phyloP scores from a whole-genome alignment of 1,140 invertebrate species.

The Manduca sexta region DNA sequence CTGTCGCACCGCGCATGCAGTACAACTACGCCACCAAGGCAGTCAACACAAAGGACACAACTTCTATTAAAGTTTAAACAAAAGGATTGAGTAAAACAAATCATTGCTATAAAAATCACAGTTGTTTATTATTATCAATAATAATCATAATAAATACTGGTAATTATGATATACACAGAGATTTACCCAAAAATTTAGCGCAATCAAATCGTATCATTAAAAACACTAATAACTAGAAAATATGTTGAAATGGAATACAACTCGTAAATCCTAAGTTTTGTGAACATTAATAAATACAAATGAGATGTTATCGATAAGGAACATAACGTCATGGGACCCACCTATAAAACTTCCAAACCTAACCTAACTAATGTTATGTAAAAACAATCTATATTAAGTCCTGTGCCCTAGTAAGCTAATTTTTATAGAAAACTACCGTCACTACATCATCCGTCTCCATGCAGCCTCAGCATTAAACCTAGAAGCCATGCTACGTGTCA shows the following conservation, averaged over 20 bases:
- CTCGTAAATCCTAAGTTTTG: not conserved
- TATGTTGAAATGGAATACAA: not conserved
- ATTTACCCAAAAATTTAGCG: slow-evolving; percentile 62
- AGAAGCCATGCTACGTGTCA: too few species aligned
- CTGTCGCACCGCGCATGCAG: too few species aligned
- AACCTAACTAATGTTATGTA: slow-evolving; percentile 49
- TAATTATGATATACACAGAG: slow-evolving; percentile 65
- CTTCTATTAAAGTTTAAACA: too few species aligned
- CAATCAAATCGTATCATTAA: slow-evolving; percentile 44
- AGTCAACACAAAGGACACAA: too few species aligned
- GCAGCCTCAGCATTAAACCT: not conserved
- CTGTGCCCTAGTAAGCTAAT: slow-evolving; percentile 60
- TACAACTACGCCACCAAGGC: too few species aligned
- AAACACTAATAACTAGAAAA: slow-evolving; percentile 34
- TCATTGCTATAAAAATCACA: slow-evolving; percentile 64
- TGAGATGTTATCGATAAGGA: slow-evolving; percentile 37
- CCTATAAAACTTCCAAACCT: slow-evolving; percentile 55
- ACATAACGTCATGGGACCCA: slow-evolving; percentile 71
- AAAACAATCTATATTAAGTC: slow-evolving; percentile 53
- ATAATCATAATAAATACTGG: slow-evolving; percentile 61
- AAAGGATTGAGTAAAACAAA: slow-evolving; percentile 1
- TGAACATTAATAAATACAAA: slow-evolving; percentile 32
- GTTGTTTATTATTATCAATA: slow-evolving; percentile 51
- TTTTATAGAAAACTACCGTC: slow-evolving; percentile 58
- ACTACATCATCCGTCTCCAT: not conserved